Evolutionary conservation across 2,888 invertebrate species (phyloP), one percentile per base, ranked within the genome.

Genomic region (Tetragnatha montana): DNA sequence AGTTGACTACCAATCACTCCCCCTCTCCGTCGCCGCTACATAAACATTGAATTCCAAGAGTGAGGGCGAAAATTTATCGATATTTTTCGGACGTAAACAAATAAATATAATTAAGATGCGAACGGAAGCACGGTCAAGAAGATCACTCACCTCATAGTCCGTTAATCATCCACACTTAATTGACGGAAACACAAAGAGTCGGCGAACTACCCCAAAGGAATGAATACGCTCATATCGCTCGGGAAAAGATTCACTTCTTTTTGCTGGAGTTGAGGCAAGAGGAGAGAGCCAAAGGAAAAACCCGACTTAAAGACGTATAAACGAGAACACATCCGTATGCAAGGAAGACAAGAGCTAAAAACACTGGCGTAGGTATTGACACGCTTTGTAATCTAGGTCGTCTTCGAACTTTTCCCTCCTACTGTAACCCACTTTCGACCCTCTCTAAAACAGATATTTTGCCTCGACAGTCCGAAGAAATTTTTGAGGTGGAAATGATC

Each of bases 321-420:
- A 79, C 84, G 89, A 49, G 89, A 85, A 86, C 89, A 89, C 76
- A 89, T 89, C 89, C 89, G 89, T 89, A 89, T 73, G 81, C 68
- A 68, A 71, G 89, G 80, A n/a, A 73, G 88, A 80, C 88, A 82
- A 88, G 88, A 82, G 79, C 83, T 79, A 82, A 83, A 83, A 88
- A 88, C 88, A 81, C 51, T 70, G 81, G 89, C 81, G 89, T 89
- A 85, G 89, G 89, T 89, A 85, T 89, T 89, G 89, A 89, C 89
- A 89, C 89, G 89, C 89, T 89, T 89, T 60, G 76, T 71, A 85
- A 89, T 89, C 78, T 89, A 86, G 89, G 89, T 89, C 89, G 89
- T 21, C 69, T 87, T 70, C 80, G 78, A 21, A 82, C 88, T 70
- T 88, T 88, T 88, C 88, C 88, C 88, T 88, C 83, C 88, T 81